Percentiles rank a stretch among this genome's conserved stretches.
phyloP scores from a whole-genome alignment of 2,797 vertebrate species.

The Jordanella pulchra region DNA sequence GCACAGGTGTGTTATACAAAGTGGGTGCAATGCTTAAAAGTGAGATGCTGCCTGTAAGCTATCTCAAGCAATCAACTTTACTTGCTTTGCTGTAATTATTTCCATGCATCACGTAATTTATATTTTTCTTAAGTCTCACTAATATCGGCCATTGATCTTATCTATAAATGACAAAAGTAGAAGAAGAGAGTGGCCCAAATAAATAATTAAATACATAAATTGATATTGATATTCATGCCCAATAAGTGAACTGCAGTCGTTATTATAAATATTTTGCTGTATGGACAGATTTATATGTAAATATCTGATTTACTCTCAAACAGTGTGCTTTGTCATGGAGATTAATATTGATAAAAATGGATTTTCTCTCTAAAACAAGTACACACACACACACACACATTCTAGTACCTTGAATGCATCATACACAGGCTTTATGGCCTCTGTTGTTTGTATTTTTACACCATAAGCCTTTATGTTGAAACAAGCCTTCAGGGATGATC shows the following conservation, averaged over 20 bases:
- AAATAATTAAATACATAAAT: not conserved
- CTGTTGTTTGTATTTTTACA: not conserved
- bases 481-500: not conserved
- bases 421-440: not conserved
- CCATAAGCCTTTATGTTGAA: not conserved
- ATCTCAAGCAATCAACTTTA: too few species aligned
- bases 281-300: constrained; percentile 22
- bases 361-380: not conserved
- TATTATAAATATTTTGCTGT: constrained; percentile 3
- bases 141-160: too few species aligned
- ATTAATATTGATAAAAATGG: constrained; percentile 10
- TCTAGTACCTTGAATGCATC: not conserved
- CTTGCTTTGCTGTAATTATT: too few species aligned
- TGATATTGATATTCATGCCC: not conserved
- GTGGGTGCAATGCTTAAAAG: too few species aligned
- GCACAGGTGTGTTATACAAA: too few species aligned
- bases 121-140: too few species aligned
- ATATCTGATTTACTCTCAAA: constrained; percentile 9
- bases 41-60: too few species aligned
- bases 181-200: not conserved
- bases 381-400: too few species aligned
- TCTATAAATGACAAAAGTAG: too few species aligned
- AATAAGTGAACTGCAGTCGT: not conserved
- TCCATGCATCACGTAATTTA: too few species aligned
- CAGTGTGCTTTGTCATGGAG: constrained; percentile 8